phyloP scores from a whole-genome alignment of 2,113 vertebrate genomes.

The Myocastor coypus region DNA sequence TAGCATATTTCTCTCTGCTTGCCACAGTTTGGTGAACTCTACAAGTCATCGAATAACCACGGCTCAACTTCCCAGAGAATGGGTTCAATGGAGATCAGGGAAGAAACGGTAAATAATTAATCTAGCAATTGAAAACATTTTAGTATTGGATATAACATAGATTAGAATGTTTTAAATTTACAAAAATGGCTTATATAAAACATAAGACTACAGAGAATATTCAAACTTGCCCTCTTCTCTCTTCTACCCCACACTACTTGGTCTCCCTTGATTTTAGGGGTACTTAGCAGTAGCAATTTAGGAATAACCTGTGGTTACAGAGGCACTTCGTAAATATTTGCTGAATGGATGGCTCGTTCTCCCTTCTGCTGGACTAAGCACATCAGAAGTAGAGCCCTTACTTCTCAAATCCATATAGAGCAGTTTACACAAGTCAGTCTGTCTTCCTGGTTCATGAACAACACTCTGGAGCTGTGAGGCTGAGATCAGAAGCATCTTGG shows the following conservation, averaged over 20 bases:
- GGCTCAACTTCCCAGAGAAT: not conserved
- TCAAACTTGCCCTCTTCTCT: not conserved
- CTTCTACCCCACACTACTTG: not conserved
- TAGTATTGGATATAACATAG: constrained; percentile 35
- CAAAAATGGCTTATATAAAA: constrained; percentile 43
- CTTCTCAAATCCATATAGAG: not conserved
- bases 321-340: not conserved
- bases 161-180: constrained; percentile 6
- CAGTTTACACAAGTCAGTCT: not conserved
- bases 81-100: not conserved
- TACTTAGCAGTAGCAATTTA: not conserved
- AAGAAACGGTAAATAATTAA: constrained; percentile 58
- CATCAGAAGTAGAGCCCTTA: not conserved
- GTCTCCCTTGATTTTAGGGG: not conserved
- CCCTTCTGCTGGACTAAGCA: not conserved
- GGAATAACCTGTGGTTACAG: not conserved
- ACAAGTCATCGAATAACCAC: not conserved
- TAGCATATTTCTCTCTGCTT: not conserved
- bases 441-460: not conserved
- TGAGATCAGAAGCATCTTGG: not conserved
- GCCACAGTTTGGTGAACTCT: too few species aligned
- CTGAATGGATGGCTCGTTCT: not conserved
- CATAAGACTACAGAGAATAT: not conserved
- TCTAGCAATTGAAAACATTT: constrained; percentile 41
- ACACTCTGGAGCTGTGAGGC: not conserved